These are phyloP conservation scores for Eidolon helvum DNA, from an alignment of 2,113 vertebrate genomes.

Conservation along the genomic window DNA sequence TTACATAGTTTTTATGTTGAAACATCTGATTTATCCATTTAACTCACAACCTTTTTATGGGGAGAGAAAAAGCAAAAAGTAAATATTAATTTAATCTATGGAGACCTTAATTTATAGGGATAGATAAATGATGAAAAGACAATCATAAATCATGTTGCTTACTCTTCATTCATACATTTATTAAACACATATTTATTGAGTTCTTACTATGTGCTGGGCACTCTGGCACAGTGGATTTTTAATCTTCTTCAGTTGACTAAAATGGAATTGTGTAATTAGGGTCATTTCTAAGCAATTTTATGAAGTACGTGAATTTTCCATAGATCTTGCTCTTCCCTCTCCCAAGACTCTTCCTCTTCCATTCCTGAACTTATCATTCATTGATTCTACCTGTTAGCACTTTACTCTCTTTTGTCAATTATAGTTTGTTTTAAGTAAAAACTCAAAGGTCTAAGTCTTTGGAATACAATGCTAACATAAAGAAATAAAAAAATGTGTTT, in stretches of 20 bases:
- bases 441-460: not conserved
- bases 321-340: not conserved
- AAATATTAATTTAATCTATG: not conserved
- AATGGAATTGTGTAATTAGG: not conserved
- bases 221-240: not conserved
- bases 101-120: not conserved
- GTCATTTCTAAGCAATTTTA: not conserved
- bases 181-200: not conserved
- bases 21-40: conserved; percentile 59
- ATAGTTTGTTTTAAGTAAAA: not conserved
- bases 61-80: not conserved
- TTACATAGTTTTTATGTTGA: conserved; percentile 51
- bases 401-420: not conserved
- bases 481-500: not conserved
- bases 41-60: not conserved
- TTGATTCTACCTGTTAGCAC: not conserved
- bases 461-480: not conserved
- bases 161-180: not conserved
- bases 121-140: not conserved
- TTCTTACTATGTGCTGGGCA: not conserved
- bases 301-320: not conserved
- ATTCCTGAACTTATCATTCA: not conserved
- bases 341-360: not conserved
- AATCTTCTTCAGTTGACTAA: not conserved
- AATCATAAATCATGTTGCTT: not conserved